Conservation (phyloP, 2,113 vertebrate genomes). For the Aegotheles bennettii region DNA sequence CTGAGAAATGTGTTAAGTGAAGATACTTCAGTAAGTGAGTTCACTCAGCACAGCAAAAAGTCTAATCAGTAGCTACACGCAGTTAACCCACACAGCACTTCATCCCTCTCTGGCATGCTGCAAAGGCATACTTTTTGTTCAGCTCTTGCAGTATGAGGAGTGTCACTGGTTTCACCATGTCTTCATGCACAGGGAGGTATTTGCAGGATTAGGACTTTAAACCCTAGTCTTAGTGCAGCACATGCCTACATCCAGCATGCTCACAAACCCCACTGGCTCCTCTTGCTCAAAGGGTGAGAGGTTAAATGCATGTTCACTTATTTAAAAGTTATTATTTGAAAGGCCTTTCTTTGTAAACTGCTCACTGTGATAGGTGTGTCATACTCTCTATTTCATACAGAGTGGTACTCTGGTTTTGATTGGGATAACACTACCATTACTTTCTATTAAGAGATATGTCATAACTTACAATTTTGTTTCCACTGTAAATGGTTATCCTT, state of each 20-base stretch:
- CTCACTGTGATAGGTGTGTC: neutral
- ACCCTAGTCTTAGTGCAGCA: neutral
- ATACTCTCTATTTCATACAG: neutral
- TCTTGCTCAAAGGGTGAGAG: neutral
- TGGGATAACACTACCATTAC: neutral
- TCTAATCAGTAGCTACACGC: neutral
- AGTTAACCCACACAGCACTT: neutral
- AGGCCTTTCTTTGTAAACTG: neutral
- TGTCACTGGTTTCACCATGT: neutral
- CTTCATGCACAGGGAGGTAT: neutral
- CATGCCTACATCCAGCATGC: rapidly evolving
- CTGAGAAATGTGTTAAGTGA: neutral
- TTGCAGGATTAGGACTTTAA: neutral
- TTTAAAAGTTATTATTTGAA: neutral
- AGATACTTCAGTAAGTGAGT: neutral
- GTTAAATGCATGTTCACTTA: neutral
- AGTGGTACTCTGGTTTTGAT: neutral
- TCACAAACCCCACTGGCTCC: neutral
- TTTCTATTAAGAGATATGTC: neutral
- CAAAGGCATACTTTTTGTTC: neutral
- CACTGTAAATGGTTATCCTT: neutral
- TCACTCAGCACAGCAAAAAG: neutral
- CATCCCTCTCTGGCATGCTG: neutral
- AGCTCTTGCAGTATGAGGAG: neutral
- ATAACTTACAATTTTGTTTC: neutral